Base-by-base conservation (phyloP, 2,113 vertebrate genomes). In the Baryphthengus martii region DNA sequence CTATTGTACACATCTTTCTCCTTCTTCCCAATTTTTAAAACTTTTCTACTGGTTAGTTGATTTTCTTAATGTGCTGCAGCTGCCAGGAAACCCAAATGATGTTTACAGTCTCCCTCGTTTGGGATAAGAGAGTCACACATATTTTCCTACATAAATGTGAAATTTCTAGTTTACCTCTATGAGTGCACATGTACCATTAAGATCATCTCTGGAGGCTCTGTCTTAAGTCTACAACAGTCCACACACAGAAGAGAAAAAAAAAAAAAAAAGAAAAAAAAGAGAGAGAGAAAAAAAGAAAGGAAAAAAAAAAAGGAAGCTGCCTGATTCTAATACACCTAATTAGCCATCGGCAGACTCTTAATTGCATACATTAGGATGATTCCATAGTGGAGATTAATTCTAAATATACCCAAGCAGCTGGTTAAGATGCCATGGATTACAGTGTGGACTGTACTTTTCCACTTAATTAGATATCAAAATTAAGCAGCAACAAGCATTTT, bases 321-420 rank as follows among this genome's bases (percentile, higher is more conserved):
- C 98, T 98, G 98, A 98, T 98, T 99, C 99, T 99, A 99, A 99
- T 99, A 99, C 98, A 99, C 98, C 99, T 99, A 99, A 99, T 99
- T 99, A 99, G 98, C 99, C 99, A 99, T 99, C 98, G 98, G 98
- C 99, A 99, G 98, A 99, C 99, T 99, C 99, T 99, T 99, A 99
- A 99, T 99, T 99, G 99, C 99, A 99, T 99, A 99, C 99, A 99
- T 99, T 99, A 99, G 98, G 98, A 99, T 98, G 98, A 99, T 99
- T 99, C 99, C 99, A 99, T 99, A 99, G 98, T 98, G 99, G 98
- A 99, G 99, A 99, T 99, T 99, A 99, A 99, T 99, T 99, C 99
- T 99, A 99, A 99, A 99, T 99, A 99, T 99, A 99, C 99, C 98
- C 99, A 98, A 98, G 98, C 99, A 99, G 98, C 98, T 99, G 99